These are phyloP conservation scores for Silvanus unidentatus DNA, from an alignment of 2,888 invertebrate species.

Conservation along the genomic window DNA sequence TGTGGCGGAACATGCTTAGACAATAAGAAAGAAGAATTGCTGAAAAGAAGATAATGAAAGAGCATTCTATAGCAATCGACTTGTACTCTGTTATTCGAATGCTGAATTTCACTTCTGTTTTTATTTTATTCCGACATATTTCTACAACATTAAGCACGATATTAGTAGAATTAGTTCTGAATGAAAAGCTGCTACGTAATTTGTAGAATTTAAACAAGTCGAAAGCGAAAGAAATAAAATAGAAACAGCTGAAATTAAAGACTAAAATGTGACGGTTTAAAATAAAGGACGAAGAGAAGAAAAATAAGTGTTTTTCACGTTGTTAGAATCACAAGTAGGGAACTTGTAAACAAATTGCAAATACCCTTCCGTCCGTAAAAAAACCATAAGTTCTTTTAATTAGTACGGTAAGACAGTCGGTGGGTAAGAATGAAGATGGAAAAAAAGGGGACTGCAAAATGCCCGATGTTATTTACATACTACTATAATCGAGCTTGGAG, in stretches of 20 bases:
- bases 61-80: slow-evolving; percentile 35
- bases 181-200: slow-evolving; percentile 35
- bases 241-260: slow-evolving; percentile 38
- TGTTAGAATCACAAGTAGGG: slow-evolving; percentile 34
- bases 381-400: slow-evolving; percentile 45
- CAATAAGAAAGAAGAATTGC: slow-evolving; percentile 40
- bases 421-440: slow-evolving; percentile 16
- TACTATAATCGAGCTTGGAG: slow-evolving; percentile 30
- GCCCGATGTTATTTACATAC: slow-evolving; percentile 33
- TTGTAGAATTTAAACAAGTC: slow-evolving; percentile 35
- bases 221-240: slow-evolving; percentile 33
- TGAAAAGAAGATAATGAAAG: slow-evolving; percentile 41
- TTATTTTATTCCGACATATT: slow-evolving; percentile 35
- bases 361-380: slow-evolving; percentile 38
- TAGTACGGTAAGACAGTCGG: slow-evolving; percentile 35
- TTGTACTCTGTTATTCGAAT: slow-evolving; percentile 36
- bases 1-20: slow-evolving; percentile 17
- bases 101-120: slow-evolving; percentile 27
- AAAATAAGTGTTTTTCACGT: slow-evolving; percentile 37
- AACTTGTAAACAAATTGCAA: slow-evolving; percentile 35
- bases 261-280: slow-evolving; percentile 33
- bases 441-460: slow-evolving; percentile 16
- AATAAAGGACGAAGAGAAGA: slow-evolving; percentile 35
- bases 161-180: slow-evolving; percentile 34
- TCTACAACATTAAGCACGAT: slow-evolving; percentile 41